Conservation (phyloP, 2,797 vertebrate genomes). For the Enteromius anoplus region DNA sequence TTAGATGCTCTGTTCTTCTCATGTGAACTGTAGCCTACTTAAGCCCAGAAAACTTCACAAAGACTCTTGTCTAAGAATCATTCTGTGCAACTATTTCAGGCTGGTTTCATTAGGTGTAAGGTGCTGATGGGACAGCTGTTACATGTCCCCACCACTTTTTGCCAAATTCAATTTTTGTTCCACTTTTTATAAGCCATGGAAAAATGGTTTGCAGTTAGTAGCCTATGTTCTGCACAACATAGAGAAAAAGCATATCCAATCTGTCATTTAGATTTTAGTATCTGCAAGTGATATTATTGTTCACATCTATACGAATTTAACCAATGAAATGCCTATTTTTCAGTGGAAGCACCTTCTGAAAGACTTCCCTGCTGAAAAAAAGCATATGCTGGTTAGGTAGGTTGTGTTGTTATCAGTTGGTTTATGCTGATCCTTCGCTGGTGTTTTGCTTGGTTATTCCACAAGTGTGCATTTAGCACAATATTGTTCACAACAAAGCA, state of each 20-base stretch:
- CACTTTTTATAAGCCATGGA: background rate
- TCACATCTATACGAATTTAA: background rate
- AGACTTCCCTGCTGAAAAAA: no score
- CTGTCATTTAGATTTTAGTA: background rate
- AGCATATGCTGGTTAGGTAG: no score
- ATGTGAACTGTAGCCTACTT: no score
- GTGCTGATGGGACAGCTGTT: background rate
- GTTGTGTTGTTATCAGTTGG: no score
- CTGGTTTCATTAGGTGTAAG: background rate
- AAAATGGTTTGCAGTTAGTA: background rate
- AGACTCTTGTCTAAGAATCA: background rate
- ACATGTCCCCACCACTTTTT: background rate
- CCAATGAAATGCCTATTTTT: background rate
- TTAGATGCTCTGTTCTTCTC: conserved; percentile 83
- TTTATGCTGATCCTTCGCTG: no score
- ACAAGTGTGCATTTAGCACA: background rate
- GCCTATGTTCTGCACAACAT: background rate
- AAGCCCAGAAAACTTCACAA: background rate
- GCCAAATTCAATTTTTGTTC: background rate
- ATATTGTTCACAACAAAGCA: background rate
- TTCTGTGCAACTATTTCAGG: background rate
- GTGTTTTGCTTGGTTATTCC: no score
- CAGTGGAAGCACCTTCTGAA: background rate
- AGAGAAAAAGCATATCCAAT: background rate
- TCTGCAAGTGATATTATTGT: conserved; percentile 16